phyloP scores from a whole-genome alignment of 2,888 invertebrate genomes.

The Andrena praecox region DNA sequence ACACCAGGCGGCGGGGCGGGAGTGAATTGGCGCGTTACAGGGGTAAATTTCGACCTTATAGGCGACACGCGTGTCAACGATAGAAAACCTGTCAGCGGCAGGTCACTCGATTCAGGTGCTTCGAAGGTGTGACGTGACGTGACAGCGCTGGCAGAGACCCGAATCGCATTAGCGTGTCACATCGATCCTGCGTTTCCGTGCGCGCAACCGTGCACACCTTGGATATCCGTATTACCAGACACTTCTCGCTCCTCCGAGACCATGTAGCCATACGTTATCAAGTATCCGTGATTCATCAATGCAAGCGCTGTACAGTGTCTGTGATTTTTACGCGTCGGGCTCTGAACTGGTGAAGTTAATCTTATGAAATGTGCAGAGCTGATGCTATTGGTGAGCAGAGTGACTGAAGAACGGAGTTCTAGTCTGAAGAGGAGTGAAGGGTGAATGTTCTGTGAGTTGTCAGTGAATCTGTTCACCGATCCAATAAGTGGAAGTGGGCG shows the following conservation, averaged over 20 bases:
- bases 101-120: constrained; percentile 63
- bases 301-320: not conserved
- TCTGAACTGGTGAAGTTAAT: too few species aligned
- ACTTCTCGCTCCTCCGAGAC: not conserved
- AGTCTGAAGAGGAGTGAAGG: too few species aligned
- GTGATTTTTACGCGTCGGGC: not conserved
- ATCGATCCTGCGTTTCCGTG: constrained; percentile 3
- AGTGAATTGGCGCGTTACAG: constrained; percentile 44
- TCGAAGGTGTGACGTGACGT: constrained; percentile 61
- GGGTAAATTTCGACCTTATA: constrained; percentile 57
- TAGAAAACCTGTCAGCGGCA: constrained; percentile 65
- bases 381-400: too few species aligned
- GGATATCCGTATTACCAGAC: constrained; percentile 6
- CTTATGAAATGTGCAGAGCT: too few species aligned
- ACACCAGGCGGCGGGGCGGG: constrained; percentile 18
- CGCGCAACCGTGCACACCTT: constrained; percentile 18
- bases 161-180: constrained; percentile 60
- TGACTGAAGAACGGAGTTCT: too few species aligned
- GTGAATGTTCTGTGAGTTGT: too few species aligned
- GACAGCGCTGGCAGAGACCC: constrained; percentile 45
- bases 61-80: constrained; percentile 50
- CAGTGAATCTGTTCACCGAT: too few species aligned
- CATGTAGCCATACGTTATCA: not conserved
- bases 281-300: not conserved
- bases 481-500: too few species aligned